Conservation (phyloP, 1,140 invertebrate species). For the Drosophila biarmipes region DNA sequence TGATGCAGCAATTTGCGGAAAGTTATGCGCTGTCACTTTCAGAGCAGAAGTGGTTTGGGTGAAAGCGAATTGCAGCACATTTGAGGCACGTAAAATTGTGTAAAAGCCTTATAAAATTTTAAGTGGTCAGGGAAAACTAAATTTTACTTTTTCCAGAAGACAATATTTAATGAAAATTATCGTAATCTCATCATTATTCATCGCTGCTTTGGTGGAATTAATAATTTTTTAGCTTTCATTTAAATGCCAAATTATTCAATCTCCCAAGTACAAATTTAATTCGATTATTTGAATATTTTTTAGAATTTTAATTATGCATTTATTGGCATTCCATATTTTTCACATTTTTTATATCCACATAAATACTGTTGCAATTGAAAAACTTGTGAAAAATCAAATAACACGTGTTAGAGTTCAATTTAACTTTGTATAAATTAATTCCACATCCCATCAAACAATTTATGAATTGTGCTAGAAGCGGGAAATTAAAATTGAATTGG, state of each 20-base stretch:
- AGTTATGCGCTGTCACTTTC: constrained; percentile 40
- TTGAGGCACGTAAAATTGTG: constrained; percentile 31
- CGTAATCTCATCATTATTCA: neutral
- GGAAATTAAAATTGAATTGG: neutral
- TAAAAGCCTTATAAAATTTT: constrained; percentile 49
- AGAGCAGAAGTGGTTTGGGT: neutral
- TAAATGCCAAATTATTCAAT: neutral
- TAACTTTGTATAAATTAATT: neutral
- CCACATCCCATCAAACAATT: neutral
- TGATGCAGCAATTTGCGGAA: constrained; percentile 64
- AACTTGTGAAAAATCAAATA: neutral
- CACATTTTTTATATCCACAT: neutral
- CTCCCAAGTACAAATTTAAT: neutral
- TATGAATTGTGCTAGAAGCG: neutral
- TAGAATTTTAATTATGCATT: neutral
- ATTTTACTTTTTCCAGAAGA: neutral
- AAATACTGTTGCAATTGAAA: neutral
- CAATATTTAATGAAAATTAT: neutral
- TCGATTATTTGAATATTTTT: neutral
- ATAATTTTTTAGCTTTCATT: neutral
- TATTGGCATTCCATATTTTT: neutral
- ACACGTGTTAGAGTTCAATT: no score
- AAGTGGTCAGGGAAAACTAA: constrained; percentile 16
- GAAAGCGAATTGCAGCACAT: constrained; percentile 22
- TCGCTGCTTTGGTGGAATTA: neutral